These are phyloP conservation scores for Drosophila bunnanda DNA, from an alignment of 2,888 invertebrate genomes.

Conservation along the genomic window DNA sequence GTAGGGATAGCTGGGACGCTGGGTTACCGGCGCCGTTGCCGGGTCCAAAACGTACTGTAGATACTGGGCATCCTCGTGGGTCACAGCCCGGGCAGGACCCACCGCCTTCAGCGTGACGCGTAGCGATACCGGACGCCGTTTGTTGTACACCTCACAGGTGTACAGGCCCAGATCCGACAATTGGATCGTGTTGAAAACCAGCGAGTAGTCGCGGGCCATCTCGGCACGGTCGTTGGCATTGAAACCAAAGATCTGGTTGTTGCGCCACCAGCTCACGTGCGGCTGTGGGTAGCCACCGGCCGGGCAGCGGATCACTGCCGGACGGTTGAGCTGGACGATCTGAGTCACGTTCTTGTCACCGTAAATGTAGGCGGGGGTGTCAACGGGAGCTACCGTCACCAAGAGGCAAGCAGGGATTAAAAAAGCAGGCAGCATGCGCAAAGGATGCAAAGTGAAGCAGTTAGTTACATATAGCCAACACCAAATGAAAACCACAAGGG, in stretches of 20 bases:
- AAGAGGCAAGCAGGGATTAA: conserved; percentile 51
- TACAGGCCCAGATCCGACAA: conserved; percentile 92
- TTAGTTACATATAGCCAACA: conserved; percentile 66
- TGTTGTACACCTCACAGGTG: conserved; percentile 95
- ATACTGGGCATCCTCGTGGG: conserved; percentile 87
- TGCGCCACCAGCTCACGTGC: conserved; percentile 93
- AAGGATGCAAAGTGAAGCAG: conserved; percentile 47
- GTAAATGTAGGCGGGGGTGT: conserved; percentile 87
- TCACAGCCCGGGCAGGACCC: conserved; percentile 88
- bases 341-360: conserved; percentile 88
- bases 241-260: conserved; percentile 90
- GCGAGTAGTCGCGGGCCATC: conserved; percentile 89
- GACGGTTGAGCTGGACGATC: conserved; percentile 89
- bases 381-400: conserved; percentile 64
- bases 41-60: conserved; percentile 87
- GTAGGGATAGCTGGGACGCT: conserved; percentile 83
- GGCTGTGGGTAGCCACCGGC: conserved; percentile 93
- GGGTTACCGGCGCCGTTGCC: conserved; percentile 83
- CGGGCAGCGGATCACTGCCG: conserved; percentile 90
- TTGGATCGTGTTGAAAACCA: conserved; percentile 90
- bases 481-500: conserved; percentile 32
- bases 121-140: conserved; percentile 91
- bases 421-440: conserved; percentile 43
- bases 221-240: conserved; percentile 85
- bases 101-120: conserved; percentile 90